Base-by-base conservation (phyloP, 2,113 vertebrate genomes). In the Nesogale talazaci region DNA sequence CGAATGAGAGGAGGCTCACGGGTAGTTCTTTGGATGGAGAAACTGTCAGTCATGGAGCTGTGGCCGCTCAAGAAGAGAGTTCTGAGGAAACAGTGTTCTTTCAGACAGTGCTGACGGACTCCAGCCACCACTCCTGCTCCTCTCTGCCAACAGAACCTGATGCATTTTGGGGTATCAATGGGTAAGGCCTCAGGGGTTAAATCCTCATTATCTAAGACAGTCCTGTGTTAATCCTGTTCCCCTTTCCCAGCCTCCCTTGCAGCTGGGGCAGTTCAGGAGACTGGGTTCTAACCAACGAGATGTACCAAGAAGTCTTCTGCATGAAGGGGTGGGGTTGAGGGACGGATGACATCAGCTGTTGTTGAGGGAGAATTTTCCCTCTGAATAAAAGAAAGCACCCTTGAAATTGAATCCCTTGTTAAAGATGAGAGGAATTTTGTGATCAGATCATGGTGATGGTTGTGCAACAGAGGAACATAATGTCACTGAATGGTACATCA, bases 261-360 rank as follows among this genome's bases (percentile, higher is more conserved):
- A 89, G 42, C 9, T 69, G 74, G 14, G 29, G 11, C 27, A 31
- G 65, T 42, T 88, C 52, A 23, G 57, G 77, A 89, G 76, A 77
- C 76, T 52, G 15, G 14, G 2, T 63, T 77, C 77, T 86, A 52
- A 82, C 29, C 76, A 70, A 63, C 31, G 86, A 89, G 22, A 86
- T 42, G 52, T 23, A 38, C 89, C 83, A 94, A 59, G 70, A 82
- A 92, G 67, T 75, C 61, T 67, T 80, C 69, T 38, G n/a, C 56
- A 75, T 31, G 6, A 31, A 19, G 84, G 67, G 31, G 27, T 19
- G 70, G 12, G 56, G 57, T 19, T 19, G 92, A 75, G 36, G 9
- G 29, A 52, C 16, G 36, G 46, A 6, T 46, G 34, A 69, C 27
- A 77, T 6, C 59, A 81, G 75, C 38, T 76, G n/a, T 61, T 31